Base-by-base conservation (phyloP, 2,797 vertebrate genomes). In the Nasua narica region DNA sequence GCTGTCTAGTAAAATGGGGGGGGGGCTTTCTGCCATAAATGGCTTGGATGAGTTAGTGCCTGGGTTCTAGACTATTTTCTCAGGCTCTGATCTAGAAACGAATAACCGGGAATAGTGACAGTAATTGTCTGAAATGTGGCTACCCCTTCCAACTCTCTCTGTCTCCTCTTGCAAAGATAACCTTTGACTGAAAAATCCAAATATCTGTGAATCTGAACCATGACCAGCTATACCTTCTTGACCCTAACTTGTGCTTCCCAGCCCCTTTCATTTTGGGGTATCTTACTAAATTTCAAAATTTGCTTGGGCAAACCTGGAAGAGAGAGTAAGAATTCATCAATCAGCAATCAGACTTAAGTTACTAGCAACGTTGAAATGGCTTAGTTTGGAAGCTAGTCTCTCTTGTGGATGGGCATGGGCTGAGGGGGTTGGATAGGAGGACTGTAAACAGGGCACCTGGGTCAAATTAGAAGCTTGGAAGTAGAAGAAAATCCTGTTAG, bases 251-350 rank as follows among this genome's bases (percentile, higher is more conserved):
- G 18, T 91, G 76, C 62, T 94, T 89, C 18, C 40, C 37, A 82
- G 40, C 40, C 54, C 48, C n/a, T 56, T 94, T 92, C 18, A 14
- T 96, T 84, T 89, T 84, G 18, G 43, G 58, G 19, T 35, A 25
- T 58, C 23, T 79, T 35, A 32, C 8, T 92, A 94, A 65, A 77
- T 87, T 97, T 95, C 46, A 90, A 7, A 81, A 32, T 86, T 88
- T 67, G 2, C 46, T 35, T 83, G 52, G 87, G 78, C 86, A 90
- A 19, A 62, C 25, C 62, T 92, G 43, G 48, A 76, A 23, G 58
- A 87, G n/a, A 60, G 14, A 37, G 2, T 43, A 35, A 48, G 60
- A 79, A 93, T 83, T 97, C 9, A 72, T 81, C 76, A 84, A 85
- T 32, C 83, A 72, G 46, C 21, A 52, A 27, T 96, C 18, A 67